These are phyloP conservation scores for Microctenopoma stevenorrisi DNA, from an alignment of 2,797 vertebrate genomes.

Conservation along the genomic window DNA sequence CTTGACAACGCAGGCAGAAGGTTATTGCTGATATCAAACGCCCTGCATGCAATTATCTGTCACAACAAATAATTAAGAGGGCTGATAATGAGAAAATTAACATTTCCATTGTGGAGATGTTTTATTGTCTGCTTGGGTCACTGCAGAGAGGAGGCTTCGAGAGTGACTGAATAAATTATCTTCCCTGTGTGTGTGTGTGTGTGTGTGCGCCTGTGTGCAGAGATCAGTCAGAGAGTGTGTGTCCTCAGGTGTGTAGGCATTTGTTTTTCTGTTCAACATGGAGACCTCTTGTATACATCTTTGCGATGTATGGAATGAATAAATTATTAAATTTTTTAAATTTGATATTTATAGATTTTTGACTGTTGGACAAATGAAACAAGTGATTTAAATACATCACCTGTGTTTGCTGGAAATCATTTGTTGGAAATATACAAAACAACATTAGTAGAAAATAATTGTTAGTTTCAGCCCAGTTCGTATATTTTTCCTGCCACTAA, in stretches of 20 bases:
- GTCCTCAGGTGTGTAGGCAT: conserved; percentile 55
- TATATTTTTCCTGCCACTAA: too few relatives aligned
- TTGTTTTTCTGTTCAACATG: conserved; percentile 15
- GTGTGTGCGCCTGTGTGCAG: too few relatives aligned
- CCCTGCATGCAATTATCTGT: conserved; percentile 97
- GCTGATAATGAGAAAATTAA: conserved; percentile 97
- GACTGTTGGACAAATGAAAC: too few relatives aligned
- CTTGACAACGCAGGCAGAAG: conserved; percentile 97
- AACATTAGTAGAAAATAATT: too few relatives aligned
- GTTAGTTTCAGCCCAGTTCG: too few relatives aligned
- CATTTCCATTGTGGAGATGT: conserved; percentile 92
- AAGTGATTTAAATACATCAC: too few relatives aligned
- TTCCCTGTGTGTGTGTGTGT: background rate
- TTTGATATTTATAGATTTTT: too few relatives aligned
- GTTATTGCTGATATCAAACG: conserved; percentile 99
- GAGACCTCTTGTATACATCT: conserved; percentile 3
- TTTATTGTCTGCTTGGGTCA: conserved; percentile 79
- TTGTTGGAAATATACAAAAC: too few relatives aligned
- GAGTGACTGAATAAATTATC: conserved; percentile 68
- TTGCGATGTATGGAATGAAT: too few relatives aligned
- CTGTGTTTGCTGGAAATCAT: too few relatives aligned
- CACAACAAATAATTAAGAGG: conserved; percentile 99
- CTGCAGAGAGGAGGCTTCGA: conserved; percentile 58
- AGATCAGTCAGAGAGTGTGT: background rate
- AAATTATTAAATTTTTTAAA: too few relatives aligned